Evolutionary conservation across 1,140 invertebrate species (phyloP).

Genomic region (Cephus cinctus): DNA sequence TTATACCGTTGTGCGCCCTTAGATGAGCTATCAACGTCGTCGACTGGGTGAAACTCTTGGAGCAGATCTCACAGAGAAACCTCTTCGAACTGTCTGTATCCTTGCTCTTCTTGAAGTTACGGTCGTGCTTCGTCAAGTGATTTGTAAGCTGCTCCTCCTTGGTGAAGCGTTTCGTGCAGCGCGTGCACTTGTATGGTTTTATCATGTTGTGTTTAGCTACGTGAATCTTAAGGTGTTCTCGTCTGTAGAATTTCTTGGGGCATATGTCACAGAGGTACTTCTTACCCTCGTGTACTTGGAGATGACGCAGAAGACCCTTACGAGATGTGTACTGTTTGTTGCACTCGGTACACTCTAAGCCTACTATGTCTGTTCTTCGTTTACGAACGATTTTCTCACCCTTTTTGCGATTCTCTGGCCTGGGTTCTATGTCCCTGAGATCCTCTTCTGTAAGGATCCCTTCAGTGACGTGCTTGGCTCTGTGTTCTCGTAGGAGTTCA

Average conservation of each 20-base stretch:
- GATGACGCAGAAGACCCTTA: conserved; percentile 60
- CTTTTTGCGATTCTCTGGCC: conserved; percentile 39
- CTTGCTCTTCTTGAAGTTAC: conserved; percentile 60
- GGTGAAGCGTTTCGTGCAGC: conserved; percentile 53
- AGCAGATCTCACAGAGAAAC: conserved; percentile 68
- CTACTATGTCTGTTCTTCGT: conserved; percentile 51
- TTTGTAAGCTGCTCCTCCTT: conserved; percentile 54
- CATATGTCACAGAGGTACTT: conserved; percentile 68
- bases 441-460: conserved; percentile 53
- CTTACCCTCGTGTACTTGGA: conserved; percentile 66
- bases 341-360: conserved; percentile 56
- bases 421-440: conserved; percentile 45
- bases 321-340: conserved; percentile 66
- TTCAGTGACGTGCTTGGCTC: conserved; percentile 49
- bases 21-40: conserved; percentile 54
- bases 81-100: conserved; percentile 67
- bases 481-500: conserved; percentile 45
- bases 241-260: conserved; percentile 66
- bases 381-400: conserved; percentile 43
- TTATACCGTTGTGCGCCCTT: conserved; percentile 66
- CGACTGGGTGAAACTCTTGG: conserved; percentile 59
- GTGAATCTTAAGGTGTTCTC: conserved; percentile 60
- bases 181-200: conserved; percentile 53
- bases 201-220: conserved; percentile 55
- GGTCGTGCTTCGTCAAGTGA: conserved; percentile 58